A percentile compares a stretch with the other conserved stretches of the same genome.
Evolutionary conservation across 2,888 invertebrate genomes (phyloP).

Genomic region (Pseudococcus longispinus): DNA sequence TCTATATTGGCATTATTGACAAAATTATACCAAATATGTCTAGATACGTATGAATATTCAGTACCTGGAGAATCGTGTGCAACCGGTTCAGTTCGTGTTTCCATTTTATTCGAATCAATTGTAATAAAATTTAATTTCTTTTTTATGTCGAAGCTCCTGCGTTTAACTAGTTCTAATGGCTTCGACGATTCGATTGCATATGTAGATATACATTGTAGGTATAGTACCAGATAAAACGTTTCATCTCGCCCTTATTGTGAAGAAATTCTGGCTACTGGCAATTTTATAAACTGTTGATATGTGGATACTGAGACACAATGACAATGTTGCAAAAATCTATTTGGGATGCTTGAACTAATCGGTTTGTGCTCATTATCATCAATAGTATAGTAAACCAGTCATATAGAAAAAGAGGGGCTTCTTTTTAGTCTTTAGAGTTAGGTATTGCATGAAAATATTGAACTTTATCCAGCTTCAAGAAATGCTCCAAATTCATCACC

Average conservation of each 20-base stretch:
- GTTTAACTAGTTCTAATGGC: background rate
- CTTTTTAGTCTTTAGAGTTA: too few species aligned
- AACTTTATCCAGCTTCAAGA: too few species aligned
- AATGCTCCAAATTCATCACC: too few species aligned
- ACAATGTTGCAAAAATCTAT: too few species aligned
- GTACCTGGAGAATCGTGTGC: background rate
- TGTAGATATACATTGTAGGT: background rate
- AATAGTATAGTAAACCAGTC: too few species aligned
- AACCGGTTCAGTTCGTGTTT: slow-evolving; percentile 22
- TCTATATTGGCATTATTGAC: too few species aligned
- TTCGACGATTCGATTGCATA: background rate
- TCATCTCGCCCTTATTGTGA: background rate
- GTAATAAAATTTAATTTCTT: slow-evolving; percentile 31
- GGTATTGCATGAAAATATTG: too few species aligned
- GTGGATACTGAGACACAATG: background rate
- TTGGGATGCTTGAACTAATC: too few species aligned
- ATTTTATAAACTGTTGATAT: background rate
- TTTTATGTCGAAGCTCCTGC: slow-evolving; percentile 1
- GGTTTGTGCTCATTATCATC: too few species aligned
- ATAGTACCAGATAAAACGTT: too few species aligned
- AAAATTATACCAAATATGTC: background rate
- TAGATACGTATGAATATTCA: background rate
- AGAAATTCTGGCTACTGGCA: background rate
- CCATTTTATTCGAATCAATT: slow-evolving; percentile 1
- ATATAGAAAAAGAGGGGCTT: too few species aligned